Base-by-base conservation (phyloP, 2,113 vertebrate genomes). In the Aspidoscelis tigris region DNA sequence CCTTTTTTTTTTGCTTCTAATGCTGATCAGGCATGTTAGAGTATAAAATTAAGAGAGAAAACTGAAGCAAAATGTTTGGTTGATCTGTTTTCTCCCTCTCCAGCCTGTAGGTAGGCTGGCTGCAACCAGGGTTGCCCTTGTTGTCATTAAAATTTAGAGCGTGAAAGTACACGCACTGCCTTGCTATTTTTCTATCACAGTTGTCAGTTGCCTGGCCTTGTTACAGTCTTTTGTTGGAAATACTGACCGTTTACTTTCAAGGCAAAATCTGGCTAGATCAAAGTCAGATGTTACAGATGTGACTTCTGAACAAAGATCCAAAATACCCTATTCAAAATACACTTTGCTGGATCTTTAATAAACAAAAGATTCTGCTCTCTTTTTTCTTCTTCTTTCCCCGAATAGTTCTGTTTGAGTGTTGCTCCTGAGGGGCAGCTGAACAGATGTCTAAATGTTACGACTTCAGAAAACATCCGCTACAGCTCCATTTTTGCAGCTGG, bases 121-220 rank as follows among this genome's bases (percentile, higher is more conserved):
- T 83, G 72, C 81, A 68, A 16, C 81, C 61, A 76, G 73, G 81
- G 81, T 76, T n/a, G 44, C 43, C 39, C 10, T 83, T 61, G 68
- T 73, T 72, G 72, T 66, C 33, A 83, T 83, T 68, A 53, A 12
- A 50, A n/a, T 75, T 72, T 65, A 55, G 41, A 61, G 7, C 41
- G 73, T 68, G 61, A 33, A 53, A 68, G 14, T 14, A 47, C 21
- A 14, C 33, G 26, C 41, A 26, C 44, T 61, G 65, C 4, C 73
- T 75, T 39, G 20, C 71, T 14, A 4, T 44, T 66, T 16, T 26
- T 26, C 73, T 10, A n/a, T 24, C 81, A 53, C 61, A 66, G 44
- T 43, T 33, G 43, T 53, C 39, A 24, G 53, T 50, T 68, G 72
- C 73, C 53, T 9, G 20, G n/a, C 53, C 70, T 64, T 10, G 39